Base-by-base conservation (phyloP, 2,113 vertebrate species). In the Dolichotis patagonum region DNA sequence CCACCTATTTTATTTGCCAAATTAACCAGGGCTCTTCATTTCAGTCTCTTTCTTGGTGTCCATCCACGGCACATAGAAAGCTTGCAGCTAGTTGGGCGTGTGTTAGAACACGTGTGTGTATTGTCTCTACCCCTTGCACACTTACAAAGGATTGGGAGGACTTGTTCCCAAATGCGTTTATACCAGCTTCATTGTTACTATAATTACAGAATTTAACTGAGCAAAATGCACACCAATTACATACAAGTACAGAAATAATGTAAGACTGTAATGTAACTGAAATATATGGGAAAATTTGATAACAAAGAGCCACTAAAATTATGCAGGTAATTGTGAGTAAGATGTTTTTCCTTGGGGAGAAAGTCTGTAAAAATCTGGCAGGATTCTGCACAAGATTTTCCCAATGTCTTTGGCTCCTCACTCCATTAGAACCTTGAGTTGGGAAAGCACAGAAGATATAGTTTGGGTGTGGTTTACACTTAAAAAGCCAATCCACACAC, bases 211-310 rank as follows among this genome's bases (percentile, higher is more conserved):
- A 73, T 86, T 88, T 78, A 85, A 65, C 14, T 67, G 69, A 95
- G 49, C 41, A 85, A 67, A 69, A 85, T 85, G 38, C 58, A 85
- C 96, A 82, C 32, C 35, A 11, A 94, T 88, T 56, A 92, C 69
- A 62, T 65, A 13, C 22, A 43, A 56, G 20, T 69, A 8, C 49
- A 88, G 62, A 95, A 82, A 83, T 22, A 97, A 75, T 84, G 54
- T 92, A 17, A 67, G 12, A 22, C 9, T 62, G 30, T 49, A 71
- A 58, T 77, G 5, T 81, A 71, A 84, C 22, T 85, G 38, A 94
- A 97, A 52, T 92, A 52, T 19, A 7, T 85, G 41, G 65, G 38
- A 94, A 90, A 85, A 56, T 26, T 85, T 93, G 82, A 85, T 78
- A 91, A 92, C 69, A 32, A 10, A 75, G 22, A 87, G 26, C 14